Evolutionary conservation across 2,113 vertebrate genomes (phyloP).

Genomic region (Sitta europaea): DNA sequence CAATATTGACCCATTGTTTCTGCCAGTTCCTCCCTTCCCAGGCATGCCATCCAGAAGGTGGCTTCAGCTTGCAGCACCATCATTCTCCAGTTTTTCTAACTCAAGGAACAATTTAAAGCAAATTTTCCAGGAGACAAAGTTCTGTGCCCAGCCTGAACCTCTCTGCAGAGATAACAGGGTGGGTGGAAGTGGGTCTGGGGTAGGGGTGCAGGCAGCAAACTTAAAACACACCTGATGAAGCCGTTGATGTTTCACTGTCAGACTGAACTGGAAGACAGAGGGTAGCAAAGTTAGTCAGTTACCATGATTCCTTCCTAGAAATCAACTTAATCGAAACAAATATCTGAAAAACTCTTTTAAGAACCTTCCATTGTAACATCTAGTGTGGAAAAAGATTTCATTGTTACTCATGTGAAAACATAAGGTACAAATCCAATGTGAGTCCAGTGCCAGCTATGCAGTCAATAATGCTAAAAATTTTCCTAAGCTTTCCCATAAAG

Average conservation of each 20-base stretch:
- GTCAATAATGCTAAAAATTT: not conserved
- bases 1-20: not conserved
- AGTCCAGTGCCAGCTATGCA: not conserved
- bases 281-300: not conserved
- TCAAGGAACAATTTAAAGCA: not conserved
- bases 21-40: not conserved
- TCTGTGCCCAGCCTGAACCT: not conserved
- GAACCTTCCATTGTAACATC: not conserved
- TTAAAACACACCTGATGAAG: constrained; percentile 30
- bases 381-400: not conserved
- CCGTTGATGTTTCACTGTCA: not conserved
- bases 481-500: not conserved
- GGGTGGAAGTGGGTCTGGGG: not conserved
- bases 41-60: not conserved
- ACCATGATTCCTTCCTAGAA: not conserved
- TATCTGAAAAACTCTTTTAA: not conserved
- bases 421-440: not conserved
- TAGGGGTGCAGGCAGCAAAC: not conserved
- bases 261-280: constrained; percentile 30
- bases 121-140: not conserved
- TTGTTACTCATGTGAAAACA: not conserved
- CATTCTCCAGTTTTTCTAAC: not conserved
- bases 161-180: not conserved
- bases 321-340: not conserved
- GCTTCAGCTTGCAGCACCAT: not conserved